Base-by-base conservation (phyloP, 2,113 vertebrate genomes). In the Stigmatopora nigra region DNA sequence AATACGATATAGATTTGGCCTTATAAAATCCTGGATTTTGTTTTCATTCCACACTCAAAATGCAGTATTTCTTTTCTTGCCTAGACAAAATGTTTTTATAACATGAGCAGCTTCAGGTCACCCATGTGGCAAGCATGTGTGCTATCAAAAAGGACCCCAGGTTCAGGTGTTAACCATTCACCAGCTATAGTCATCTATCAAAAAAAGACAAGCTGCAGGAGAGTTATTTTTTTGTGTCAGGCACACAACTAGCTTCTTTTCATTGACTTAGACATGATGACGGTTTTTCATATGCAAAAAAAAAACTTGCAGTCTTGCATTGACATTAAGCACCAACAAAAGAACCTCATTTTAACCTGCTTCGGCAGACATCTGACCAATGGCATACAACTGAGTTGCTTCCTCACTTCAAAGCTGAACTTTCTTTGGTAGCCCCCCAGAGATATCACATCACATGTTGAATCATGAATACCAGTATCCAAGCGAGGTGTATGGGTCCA, bases 391-490 rank as follows among this genome's bases (percentile, higher is more conserved):
- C 6, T 14, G 16, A 19, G 19, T 19, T 5, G 5, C n/a, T 60
- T 45, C 58, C 35, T 44, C 7, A 60, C 38, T 17, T 20, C 38
- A 44, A 20, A 14, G 36, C n/a, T 20, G 64, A 77, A 73, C 45
- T 81, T 81, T 74, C 78, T 38, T 53, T 41, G 61, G 73, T 72
- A 38, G 22, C 44, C 67, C 64, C 68, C 63, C 7, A 9, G 22
- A 22, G 48, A 69, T 63, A 70, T 78, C 78, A 78, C 73, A 70
- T 73, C 9, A 56, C 41, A 77, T 79, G 63, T 71, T 59, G 22
- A 72, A 77, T 77, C 78, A 69, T 69, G 64, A 76, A 71, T 68
- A 71, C 63, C 22, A 1, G 64, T 63, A 70, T 67, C 71, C 72
- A 64, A 61, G 47, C 65, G 72, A 55, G 19, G 52, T 55, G 52